Evolutionary conservation across 1,140 invertebrate genomes (phyloP), one percentile per base, ranked within the genome.

Genomic region (Kradibia gibbosae): DNA sequence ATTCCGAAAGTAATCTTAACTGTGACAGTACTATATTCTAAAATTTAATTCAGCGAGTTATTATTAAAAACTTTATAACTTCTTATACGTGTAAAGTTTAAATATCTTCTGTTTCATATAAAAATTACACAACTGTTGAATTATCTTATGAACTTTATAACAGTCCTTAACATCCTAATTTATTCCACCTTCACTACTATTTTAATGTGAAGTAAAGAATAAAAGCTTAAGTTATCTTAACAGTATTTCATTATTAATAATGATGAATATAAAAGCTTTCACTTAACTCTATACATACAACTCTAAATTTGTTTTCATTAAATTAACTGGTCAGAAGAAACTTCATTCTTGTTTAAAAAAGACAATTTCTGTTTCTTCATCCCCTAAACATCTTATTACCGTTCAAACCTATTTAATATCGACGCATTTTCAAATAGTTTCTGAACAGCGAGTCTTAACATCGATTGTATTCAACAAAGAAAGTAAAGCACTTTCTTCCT

Each of bases 61-160:
- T 67, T 67, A 39, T 39, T 39, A 67, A 67, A 67, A 67, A 67
- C 34, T 67, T 67, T n/a, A 13, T 67, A n/a, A n/a, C 34, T 39
- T 39, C 20, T 15, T 67, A 15, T 39, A 39, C n/a, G 62, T 39
- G 17, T 67, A 67, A 67, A 39, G 34, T 67, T 67, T 67, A 67
- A 67, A 67, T 22, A 67, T 67, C 62, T 39, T 67, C 62, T 39
- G 62, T 67, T 67, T 67, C 34, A 28, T n/a, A 39, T 62, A 62
- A 62, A 62, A 36, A 67, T 67, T 39, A 39, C 62, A n/a, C 11
- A 67, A 67, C 62, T 15, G 22, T 8, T 67, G 62, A 67, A 67
- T 67, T 67, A 39, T 39, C 7, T 39, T 67, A 67, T 39, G 11
- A 67, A 67, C 62, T 67, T 67, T 34, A 67, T 67, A 67, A 67